phyloP scores from a whole-genome alignment of 2,797 vertebrate species.

The Lindbergichthys nudifrons region DNA sequence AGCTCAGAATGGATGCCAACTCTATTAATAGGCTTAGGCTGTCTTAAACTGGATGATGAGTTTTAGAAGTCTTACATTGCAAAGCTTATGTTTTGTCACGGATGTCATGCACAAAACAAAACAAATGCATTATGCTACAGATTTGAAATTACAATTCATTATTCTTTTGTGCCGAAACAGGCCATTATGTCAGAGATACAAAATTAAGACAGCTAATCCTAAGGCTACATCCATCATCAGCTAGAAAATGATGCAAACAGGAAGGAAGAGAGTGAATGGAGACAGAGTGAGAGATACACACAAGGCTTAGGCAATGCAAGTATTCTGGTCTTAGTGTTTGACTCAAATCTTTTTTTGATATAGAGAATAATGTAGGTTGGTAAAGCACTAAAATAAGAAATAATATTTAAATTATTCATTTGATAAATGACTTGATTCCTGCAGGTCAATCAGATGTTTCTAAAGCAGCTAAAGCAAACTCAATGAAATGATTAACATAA shows the following conservation, averaged over 20 bases:
- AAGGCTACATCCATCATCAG: neutral
- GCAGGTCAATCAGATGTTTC: too few relatives aligned
- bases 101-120: neutral
- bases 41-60: constrained; percentile 19
- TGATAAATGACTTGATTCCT: too few relatives aligned
- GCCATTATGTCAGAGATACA: neutral
- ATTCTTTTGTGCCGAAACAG: neutral
- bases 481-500: too few relatives aligned
- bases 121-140: neutral
- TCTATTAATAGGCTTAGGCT: constrained; percentile 14
- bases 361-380: neutral
- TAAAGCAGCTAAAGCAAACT: too few relatives aligned
- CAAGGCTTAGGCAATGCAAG: neutral
- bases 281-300: neutral
- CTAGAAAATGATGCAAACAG: neutral
- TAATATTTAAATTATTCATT: too few relatives aligned
- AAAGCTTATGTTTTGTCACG: constrained; percentile 1
- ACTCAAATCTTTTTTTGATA: neutral
- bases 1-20: constrained; percentile 9
- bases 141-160: neutral
- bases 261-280: neutral
- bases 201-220: neutral
- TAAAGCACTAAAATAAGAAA: neutral
- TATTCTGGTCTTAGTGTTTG: neutral
- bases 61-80: constrained; percentile 5